Base-by-base conservation (phyloP, 2,888 invertebrate genomes). In the Nemotelus nigrinus region DNA sequence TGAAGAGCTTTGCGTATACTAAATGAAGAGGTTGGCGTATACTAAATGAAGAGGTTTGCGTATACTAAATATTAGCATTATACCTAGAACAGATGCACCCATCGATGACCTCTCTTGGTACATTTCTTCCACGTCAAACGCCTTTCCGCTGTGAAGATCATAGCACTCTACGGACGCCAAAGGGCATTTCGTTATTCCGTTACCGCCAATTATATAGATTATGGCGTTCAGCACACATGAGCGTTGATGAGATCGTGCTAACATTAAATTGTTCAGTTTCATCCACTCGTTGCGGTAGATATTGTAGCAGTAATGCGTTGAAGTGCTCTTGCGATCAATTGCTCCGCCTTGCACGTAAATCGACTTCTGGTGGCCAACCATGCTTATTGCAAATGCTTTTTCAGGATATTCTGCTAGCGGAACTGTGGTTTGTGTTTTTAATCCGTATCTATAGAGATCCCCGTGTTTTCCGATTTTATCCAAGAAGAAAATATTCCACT, bases 401-500 rank as follows among this genome's bases (percentile, higher is more conserved):
- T 81, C 76, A 0, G 84, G 84, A 8, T 83, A 78, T 5, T 83
- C 81, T 70, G 79, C 81, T 39, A 84, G 70, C 39, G 81, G 70
- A 55, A 80, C 78, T 72, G 82, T 80, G 4, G 80, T 80, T n/a
- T 82, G 81, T 3, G 81, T 80, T 41, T 78, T 76, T n/a, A 83
- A 45, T 76, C 82, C 82, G 71, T 81, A 83, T 48, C 82, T 80
- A 57, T 80, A 80, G 55, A 84, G 79, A 65, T 83, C 83, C 0
- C 82, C 81, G 47, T 79, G 80, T 44, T 82, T 81, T n/a, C 84
- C 83, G 82, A 84, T 83, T 81, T 84, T 84, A 64, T 84, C 84
- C 41, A 84, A 79, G 25, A 84, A 79, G 81, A 83, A 84, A n/a
- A 84, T 81, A 43, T 82, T 82, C 83, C 83, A 84, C 7, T 83